Evolutionary conservation across 53 echinoderm and acorn worm genomes (phyloP), one percentile per base, ranked within the genome.

Genomic region (Apostichopus leukothele): DNA sequence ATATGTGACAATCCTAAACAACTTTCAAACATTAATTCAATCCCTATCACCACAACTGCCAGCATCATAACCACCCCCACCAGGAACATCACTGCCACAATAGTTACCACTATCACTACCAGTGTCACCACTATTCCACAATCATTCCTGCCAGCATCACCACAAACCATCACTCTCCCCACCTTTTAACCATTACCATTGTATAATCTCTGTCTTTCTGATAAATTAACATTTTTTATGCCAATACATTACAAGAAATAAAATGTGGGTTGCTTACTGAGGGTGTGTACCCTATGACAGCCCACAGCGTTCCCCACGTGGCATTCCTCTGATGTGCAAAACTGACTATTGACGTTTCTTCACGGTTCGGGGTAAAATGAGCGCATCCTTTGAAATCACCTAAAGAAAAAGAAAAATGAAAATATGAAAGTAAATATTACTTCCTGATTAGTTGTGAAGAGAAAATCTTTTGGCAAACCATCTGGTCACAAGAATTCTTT

Each of bases 351-450:
- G 89, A 89, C 12, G 94, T 94, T 59, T 95, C 96, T 88, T 91
- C 80, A 27, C 98, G 94, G 81, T 96, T 98, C 13, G 94, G 98
- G 16, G 93, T 79, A 54, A 96, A 86, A 86, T 98, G 96, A 76
- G 87, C 89, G 73, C 92, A 87, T 39, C 96, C 94, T 87, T 98
- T 95, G 91, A 95, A 98, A 90, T 98, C 98, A 85, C 97, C 97
- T 97, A 67, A 21, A 50, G 12, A 16, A 51, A 13, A 76, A 39
- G 39, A 57, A 1, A 9, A 57, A 7, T 57, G 5, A 57, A 57
- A 57, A 57, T 10, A 0, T 57, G 57, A 57, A 57, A 57, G 10
- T 57, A 57, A 57, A 57, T 0, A 39, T 39, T 39, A 39, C 9
- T 25, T 74, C 0, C 74, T 74, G 0, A 19, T 20, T 11, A 74